Conservation (phyloP, 2,113 vertebrate genomes). For the Pungitius pungitius region DNA sequence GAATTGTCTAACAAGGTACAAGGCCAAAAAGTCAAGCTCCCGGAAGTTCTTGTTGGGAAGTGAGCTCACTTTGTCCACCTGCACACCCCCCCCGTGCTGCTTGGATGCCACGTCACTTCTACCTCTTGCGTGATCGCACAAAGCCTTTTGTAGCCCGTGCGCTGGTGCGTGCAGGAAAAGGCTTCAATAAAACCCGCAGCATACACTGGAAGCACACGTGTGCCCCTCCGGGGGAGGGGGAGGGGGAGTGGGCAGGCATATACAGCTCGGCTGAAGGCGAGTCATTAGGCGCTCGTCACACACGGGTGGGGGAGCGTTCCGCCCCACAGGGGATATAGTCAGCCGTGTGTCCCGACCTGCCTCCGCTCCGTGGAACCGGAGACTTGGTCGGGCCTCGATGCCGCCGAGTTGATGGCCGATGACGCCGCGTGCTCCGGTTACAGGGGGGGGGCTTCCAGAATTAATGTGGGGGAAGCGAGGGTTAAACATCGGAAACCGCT, state of each 20-base stretch:
- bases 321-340: constrained; percentile 39
- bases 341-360: constrained; percentile 67
- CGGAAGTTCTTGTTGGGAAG: background rate
- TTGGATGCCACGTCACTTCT: background rate
- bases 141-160: background rate
- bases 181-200: background rate
- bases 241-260: too few species aligned
- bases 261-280: constrained; percentile 52
- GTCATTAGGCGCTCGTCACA: constrained; percentile 49
- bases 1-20: background rate
- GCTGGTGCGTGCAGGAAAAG: background rate
- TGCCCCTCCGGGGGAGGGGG: background rate
- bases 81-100: background rate
- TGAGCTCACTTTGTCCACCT: background rate
- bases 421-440: constrained; percentile 53
- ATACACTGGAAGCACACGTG: background rate
- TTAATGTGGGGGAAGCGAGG: constrained; percentile 42
- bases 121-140: background rate
- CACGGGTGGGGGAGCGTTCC: constrained; percentile 41
- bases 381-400: background rate
- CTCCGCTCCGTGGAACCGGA: constrained; percentile 13
- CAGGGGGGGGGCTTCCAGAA: constrained; percentile 21
- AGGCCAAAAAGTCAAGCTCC: background rate
- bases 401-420: constrained; percentile 7
- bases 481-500: constrained; percentile 13